Percentiles rank a stretch among this genome's conserved stretches.
These are phyloP conservation scores for Camponotus pennsylvanicus DNA, from an alignment of 1,140 invertebrate genomes.

Conservation along the genomic window DNA sequence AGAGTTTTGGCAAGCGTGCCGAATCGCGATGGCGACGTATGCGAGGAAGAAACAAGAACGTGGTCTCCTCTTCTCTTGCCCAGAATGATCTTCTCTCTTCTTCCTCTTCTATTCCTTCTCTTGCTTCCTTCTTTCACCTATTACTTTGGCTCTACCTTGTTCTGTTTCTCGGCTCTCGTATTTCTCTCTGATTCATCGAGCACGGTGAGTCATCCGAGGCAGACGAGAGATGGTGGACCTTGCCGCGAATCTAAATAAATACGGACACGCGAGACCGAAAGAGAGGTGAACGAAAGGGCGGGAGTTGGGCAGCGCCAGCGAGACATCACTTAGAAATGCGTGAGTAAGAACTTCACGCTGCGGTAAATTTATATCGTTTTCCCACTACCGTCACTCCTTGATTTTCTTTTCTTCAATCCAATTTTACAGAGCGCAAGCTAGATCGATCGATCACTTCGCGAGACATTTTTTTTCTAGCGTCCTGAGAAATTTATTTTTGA, in stretches of 20 bases:
- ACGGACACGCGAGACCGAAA: slow-evolving; percentile 60
- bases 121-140: slow-evolving; percentile 64
- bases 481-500: not conserved
- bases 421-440: slow-evolving; percentile 3
- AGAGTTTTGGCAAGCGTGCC: slow-evolving; percentile 75
- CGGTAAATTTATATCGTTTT: slow-evolving; percentile 79
- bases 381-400: slow-evolving; percentile 54
- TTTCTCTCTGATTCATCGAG: slow-evolving; percentile 50
- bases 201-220: slow-evolving; percentile 68
- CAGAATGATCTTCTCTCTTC: slow-evolving; percentile 66
- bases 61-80: slow-evolving; percentile 44
- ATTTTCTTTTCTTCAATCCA: slow-evolving; percentile 1
- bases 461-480: not conserved
- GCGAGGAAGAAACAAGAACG: slow-evolving; percentile 43
- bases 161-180: slow-evolving; percentile 21
- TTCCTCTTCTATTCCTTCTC: slow-evolving; percentile 58
- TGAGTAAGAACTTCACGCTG: slow-evolving; percentile 80
- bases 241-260: slow-evolving; percentile 82
- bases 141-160: slow-evolving; percentile 57
- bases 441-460: slow-evolving; percentile 45
- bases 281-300: slow-evolving; percentile 21
- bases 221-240: slow-evolving; percentile 76
- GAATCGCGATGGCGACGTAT: slow-evolving; percentile 33
- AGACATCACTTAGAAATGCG: slow-evolving; percentile 82
- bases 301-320: slow-evolving; percentile 62